Conservation (phyloP, 2,797 vertebrate species). For the Pantherophis vulpinus region DNA sequence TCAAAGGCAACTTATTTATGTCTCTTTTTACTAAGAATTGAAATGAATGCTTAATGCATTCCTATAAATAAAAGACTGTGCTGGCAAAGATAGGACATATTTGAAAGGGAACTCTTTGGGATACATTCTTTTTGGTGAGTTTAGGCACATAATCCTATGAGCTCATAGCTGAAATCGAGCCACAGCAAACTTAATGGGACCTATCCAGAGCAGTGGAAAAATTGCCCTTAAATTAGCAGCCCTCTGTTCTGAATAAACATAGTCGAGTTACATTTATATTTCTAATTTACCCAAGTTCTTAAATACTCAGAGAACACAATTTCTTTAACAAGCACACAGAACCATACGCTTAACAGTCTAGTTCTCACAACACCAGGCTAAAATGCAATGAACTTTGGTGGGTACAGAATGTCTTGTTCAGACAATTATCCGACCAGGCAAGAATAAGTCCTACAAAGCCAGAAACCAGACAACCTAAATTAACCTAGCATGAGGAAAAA, state of each 20-base stretch:
- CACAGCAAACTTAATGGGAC: neutral
- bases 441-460: neutral
- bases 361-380: neutral
- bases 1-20: neutral
- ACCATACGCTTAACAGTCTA: neutral
- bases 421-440: neutral
- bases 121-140: neutral
- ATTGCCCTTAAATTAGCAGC: neutral
- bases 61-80: neutral
- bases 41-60: neutral
- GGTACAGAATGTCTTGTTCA: neutral
- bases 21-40: neutral
- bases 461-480: neutral
- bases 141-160: neutral
- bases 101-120: neutral
- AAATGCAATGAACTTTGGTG: neutral
- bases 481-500: neutral
- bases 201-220: neutral
- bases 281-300: neutral
- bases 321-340: neutral
- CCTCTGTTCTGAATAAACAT: neutral
- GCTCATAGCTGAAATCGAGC: neutral
- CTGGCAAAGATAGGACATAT: neutral
- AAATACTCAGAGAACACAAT: neutral
- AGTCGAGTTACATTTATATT: neutral